A percentile compares a stretch with the other conserved stretches of the same genome.
phyloP scores from a whole-genome alignment of 37 sponge, comb jelly and placozoan genomes.

The Theonella swinhoei region DNA sequence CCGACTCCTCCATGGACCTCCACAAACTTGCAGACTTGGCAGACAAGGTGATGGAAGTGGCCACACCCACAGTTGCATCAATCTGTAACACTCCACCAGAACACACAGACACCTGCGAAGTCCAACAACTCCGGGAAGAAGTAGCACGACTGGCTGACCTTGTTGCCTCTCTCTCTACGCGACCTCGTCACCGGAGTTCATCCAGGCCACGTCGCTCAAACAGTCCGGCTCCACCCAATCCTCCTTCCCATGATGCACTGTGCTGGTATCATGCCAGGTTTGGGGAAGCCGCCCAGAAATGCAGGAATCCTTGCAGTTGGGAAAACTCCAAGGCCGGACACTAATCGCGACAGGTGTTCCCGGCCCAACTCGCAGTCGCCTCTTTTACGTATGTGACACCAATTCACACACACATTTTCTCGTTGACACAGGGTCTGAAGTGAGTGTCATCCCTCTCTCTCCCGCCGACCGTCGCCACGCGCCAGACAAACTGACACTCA shows the following conservation, averaged over 20 bases:
- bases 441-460: slow-evolving; percentile 1
- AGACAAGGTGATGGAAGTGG: slow-evolving; percentile 51
- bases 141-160: slow-evolving; percentile 1
- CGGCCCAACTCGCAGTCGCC: slow-evolving; percentile 50
- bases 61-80: slow-evolving; percentile 12
- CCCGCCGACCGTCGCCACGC: neutral
- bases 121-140: slow-evolving; percentile 12
- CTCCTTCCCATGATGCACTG: neutral
- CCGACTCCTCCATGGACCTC: slow-evolving; percentile 18
- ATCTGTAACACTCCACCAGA: neutral
- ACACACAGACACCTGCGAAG: neutral
- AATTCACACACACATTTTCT: slow-evolving; percentile 24
- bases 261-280: neutral
- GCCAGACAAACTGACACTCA: neutral
- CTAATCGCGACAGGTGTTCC: slow-evolving; percentile 41
- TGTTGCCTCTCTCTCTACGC: neutral
- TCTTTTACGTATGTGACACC: neutral
- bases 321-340: slow-evolving; percentile 12
- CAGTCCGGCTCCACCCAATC: neutral
- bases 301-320: neutral
- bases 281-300: neutral
- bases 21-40: slow-evolving; percentile 49
- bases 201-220: neutral
- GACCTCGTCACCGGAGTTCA: neutral
- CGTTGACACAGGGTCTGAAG: slow-evolving; percentile 58